phyloP scores from a whole-genome alignment of 2,888 invertebrate species.

The Cephus nigrinus region DNA sequence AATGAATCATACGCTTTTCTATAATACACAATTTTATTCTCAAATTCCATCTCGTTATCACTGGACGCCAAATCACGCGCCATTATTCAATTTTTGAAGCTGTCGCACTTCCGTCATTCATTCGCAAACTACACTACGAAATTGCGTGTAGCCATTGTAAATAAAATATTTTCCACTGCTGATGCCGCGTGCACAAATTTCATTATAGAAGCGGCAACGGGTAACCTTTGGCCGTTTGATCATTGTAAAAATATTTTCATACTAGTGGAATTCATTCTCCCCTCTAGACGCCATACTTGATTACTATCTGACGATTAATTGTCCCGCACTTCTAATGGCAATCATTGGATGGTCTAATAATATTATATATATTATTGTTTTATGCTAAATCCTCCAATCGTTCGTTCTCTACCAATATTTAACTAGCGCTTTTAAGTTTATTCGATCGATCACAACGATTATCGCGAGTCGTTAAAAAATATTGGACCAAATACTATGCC shows the following conservation, averaged over 20 bases:
- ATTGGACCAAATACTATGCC: neutral
- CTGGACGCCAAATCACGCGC: neutral
- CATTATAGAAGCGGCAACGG: neutral
- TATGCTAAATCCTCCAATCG: slow-evolving; percentile 4
- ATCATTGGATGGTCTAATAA: slow-evolving; percentile 7
- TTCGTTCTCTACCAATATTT: neutral
- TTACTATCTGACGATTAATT: neutral
- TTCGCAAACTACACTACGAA: neutral
- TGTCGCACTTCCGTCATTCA: neutral
- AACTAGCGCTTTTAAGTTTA: neutral
- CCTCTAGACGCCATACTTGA: neutral
- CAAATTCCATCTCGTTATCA: neutral
- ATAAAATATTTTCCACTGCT: neutral
- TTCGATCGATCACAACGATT: neutral
- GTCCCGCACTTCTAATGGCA: neutral
- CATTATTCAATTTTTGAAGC: neutral
- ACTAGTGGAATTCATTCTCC: neutral
- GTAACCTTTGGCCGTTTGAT: neutral
- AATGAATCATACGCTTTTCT: neutral
- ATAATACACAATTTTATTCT: neutral
- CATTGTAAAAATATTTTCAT: neutral
- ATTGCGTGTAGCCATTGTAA: neutral
- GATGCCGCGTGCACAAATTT: neutral
- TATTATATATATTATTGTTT: slow-evolving; percentile 13
- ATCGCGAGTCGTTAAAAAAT: neutral